phyloP scores from a whole-genome alignment of 2,797 vertebrate genomes.

The Emydoidea blandingii region DNA sequence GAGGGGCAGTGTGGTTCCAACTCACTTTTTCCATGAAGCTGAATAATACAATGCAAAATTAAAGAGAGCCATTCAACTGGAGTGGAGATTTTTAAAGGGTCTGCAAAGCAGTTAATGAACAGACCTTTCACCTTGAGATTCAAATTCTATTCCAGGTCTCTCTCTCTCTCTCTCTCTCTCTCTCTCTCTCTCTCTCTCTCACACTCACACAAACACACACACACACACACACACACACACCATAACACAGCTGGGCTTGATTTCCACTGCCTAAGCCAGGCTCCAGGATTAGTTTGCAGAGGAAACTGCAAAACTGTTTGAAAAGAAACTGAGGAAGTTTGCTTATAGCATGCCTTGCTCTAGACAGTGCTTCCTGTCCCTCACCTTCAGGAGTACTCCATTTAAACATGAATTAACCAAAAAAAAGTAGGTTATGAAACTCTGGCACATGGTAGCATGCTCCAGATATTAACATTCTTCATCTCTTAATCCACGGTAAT shows the following conservation, averaged over 20 bases:
- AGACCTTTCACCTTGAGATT: not conserved
- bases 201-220: no score
- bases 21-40: not conserved
- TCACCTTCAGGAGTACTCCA: not conserved
- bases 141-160: not conserved
- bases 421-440: not conserved
- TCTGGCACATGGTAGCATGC: not conserved
- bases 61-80: not conserved
- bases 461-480: not conserved
- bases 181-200: no score
- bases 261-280: not conserved
- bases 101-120: not conserved
- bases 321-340: not conserved
- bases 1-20: not conserved
- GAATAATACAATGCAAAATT: not conserved
- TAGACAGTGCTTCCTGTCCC: not conserved
- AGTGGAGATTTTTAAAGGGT: not conserved
- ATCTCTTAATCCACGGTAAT: not conserved
- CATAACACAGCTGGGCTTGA: not conserved
- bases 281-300: not conserved
- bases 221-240: no score
- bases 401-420: not conserved
- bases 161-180: no score
- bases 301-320: accelerated
- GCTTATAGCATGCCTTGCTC: not conserved